Evolutionary conservation across 2,113 vertebrate species (phyloP).

Genomic region (Siphamia tubifer): DNA sequence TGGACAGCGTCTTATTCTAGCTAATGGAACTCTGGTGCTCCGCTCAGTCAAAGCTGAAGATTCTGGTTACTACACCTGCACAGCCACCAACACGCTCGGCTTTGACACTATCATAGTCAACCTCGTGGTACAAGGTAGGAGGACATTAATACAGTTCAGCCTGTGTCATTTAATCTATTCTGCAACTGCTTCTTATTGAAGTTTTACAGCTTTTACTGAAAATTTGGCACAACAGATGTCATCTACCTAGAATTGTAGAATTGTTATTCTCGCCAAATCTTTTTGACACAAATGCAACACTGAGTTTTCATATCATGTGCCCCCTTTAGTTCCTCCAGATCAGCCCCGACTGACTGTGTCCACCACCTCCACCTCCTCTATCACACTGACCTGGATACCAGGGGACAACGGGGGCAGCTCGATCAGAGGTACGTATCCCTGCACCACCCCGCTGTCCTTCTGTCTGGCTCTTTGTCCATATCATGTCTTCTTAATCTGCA

Average conservation of each 20-base stretch:
- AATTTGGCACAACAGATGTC: too few relatives aligned
- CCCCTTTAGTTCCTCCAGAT: conserved; percentile 89
- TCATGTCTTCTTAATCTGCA: neutral
- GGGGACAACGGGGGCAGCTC: conserved; percentile 95
- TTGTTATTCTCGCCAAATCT: too few relatives aligned
- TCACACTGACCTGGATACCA: conserved; percentile 97
- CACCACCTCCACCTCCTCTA: conserved; percentile 95
- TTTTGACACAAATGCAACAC: too few relatives aligned
- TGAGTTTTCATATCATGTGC: neutral
- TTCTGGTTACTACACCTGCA: conserved; percentile 98
- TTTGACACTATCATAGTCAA: conserved; percentile 98
- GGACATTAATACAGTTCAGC: too few relatives aligned
- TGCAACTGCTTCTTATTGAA: too few relatives aligned
- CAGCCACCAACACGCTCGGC: conserved; percentile 95
- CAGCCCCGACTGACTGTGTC: conserved; percentile 96
- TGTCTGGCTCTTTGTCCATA: neutral
- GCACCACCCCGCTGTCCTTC: neutral
- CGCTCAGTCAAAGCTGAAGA: conserved; percentile 95
- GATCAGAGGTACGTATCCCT: conserved; percentile 70
- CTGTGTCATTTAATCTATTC: too few relatives aligned
- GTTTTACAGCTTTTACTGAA: too few relatives aligned
- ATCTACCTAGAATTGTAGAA: too few relatives aligned
- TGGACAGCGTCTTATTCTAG: conserved; percentile 90
- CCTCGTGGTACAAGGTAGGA: conserved; percentile 95
- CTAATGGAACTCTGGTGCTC: conserved; percentile 92